These are phyloP conservation scores for Drosophila serrata DNA, from an alignment of 1,140 invertebrate genomes.

Conservation along the genomic window DNA sequence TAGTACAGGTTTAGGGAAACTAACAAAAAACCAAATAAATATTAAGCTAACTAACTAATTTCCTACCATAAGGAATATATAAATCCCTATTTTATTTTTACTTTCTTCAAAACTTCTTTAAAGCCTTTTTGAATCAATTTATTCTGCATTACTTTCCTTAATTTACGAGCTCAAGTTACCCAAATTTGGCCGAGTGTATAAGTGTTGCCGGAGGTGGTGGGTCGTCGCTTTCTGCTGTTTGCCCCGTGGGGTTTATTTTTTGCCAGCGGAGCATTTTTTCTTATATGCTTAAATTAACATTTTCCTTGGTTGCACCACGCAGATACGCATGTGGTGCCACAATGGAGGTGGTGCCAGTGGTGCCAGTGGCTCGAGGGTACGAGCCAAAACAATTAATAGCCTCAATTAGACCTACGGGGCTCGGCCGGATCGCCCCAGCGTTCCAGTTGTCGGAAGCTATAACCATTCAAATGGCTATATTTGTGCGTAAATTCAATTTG, in stretches of 20 bases:
- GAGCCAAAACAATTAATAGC: slow-evolving; percentile 78
- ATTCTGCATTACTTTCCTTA: background rate
- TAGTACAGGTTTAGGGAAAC: background rate
- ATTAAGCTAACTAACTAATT: background rate
- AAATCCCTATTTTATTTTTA: background rate
- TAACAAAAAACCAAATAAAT: background rate
- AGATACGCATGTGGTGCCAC: slow-evolving; percentile 37
- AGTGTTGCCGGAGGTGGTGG: slow-evolving; percentile 28
- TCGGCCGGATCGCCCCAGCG: slow-evolving; percentile 42
- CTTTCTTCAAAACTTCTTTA: background rate
- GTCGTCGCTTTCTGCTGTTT: slow-evolving; percentile 35
- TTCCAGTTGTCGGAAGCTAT: slow-evolving; percentile 82
- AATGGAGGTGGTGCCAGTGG: slow-evolving; percentile 29
- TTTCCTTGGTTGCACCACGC: slow-evolving; percentile 51
- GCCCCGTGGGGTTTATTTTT: slow-evolving; percentile 28
- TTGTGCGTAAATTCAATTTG: slow-evolving; percentile 76
- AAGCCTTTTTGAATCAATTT: background rate
- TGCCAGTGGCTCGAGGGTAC: slow-evolving; percentile 46
- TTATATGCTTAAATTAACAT: slow-evolving; percentile 72
- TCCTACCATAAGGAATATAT: background rate
- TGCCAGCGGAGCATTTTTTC: slow-evolving; percentile 40
- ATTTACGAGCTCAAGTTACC: no score
- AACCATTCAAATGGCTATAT: slow-evolving; percentile 82
- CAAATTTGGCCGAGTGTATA: slow-evolving; percentile 6
- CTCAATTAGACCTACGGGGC: slow-evolving; percentile 78